These are phyloP conservation scores for Hippoglossus stenolepis DNA, from an alignment of 2,113 vertebrate species.

Conservation along the genomic window DNA sequence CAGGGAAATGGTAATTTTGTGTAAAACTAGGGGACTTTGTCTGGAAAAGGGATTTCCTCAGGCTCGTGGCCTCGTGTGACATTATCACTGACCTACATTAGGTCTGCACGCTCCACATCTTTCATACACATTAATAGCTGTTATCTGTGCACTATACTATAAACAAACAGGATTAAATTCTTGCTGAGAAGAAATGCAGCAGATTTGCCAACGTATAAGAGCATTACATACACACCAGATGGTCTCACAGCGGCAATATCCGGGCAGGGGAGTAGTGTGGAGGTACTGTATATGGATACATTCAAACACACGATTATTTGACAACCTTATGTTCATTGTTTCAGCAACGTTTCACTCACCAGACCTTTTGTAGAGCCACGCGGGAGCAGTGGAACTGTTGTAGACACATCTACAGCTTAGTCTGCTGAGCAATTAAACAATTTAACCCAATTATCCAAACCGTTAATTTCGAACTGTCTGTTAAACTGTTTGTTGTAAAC, in stretches of 20 bases:
- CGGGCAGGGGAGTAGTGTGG: background rate
- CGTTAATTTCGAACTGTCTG: background rate
- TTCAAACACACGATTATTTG: background rate
- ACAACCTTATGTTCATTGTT: background rate
- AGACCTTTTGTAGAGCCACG: background rate
- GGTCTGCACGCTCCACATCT: constrained; percentile 54
- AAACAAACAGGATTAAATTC: constrained; percentile 65
- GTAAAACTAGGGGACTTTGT: constrained; percentile 48
- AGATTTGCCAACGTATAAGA: constrained; percentile 65
- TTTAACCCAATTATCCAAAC: background rate
- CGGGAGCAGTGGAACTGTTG: background rate
- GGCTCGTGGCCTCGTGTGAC: constrained; percentile 32
- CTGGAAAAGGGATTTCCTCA: constrained; percentile 61
- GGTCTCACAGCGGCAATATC: constrained; percentile 23
- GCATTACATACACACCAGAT: constrained; percentile 62
- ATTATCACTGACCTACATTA: constrained; percentile 69
- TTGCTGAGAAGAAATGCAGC: constrained; percentile 28
- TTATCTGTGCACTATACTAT: constrained; percentile 29
- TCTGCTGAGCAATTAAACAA: background rate
- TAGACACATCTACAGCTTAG: background rate
- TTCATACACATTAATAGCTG: constrained; percentile 39
- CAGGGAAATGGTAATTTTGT: constrained; percentile 22
- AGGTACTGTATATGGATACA: background rate
- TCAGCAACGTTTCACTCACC: background rate
- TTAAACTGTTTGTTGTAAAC: background rate